Evolutionary conservation across 2,888 invertebrate genomes (phyloP).

Genomic region (Lobophora halterata): DNA sequence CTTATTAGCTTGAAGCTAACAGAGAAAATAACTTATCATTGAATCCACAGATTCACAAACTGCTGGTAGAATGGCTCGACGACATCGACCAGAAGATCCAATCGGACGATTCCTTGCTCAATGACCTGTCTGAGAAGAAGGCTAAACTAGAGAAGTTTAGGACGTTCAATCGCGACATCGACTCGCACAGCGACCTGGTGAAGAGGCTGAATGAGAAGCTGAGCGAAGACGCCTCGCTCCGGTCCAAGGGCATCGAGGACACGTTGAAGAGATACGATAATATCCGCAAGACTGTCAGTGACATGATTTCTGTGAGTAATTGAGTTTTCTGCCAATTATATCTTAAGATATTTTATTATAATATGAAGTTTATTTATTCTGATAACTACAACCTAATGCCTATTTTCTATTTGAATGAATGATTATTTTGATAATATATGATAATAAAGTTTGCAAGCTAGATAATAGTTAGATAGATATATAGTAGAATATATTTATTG

Average conservation of each 20-base stretch:
- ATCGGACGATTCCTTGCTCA: conserved; percentile 85
- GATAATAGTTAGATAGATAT: too few relatives aligned
- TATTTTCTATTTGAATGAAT: too few relatives aligned
- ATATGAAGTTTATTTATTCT: too few relatives aligned
- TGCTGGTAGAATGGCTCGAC: conserved; percentile 92
- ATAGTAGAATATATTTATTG: too few relatives aligned
- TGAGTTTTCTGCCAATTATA: too few relatives aligned
- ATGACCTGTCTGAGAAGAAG: conserved; percentile 95
- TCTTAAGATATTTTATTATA: too few relatives aligned
- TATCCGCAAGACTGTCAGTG: conserved; percentile 83
- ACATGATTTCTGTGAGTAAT: conserved; percentile 82
- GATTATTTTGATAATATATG: too few relatives aligned
- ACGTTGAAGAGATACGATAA: conserved; percentile 86
- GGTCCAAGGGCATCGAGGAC: conserved; percentile 84
- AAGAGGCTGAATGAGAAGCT: conserved; percentile 88
- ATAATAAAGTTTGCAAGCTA: too few relatives aligned
- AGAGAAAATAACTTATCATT: too few relatives aligned
- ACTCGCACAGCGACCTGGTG: conserved; percentile 88
- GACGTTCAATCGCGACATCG: conserved; percentile 90
- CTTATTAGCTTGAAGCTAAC: too few relatives aligned
- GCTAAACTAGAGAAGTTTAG: conserved; percentile 93
- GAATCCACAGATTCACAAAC: conserved; percentile 83
- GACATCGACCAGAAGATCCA: conserved; percentile 93
- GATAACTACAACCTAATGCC: too few relatives aligned
- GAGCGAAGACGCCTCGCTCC: conserved; percentile 84